Percentiles rank a stretch among this genome's conserved stretches.
Evolutionary conservation across 1,140 invertebrate genomes (phyloP).

Genomic region (Bombus superbus): DNA sequence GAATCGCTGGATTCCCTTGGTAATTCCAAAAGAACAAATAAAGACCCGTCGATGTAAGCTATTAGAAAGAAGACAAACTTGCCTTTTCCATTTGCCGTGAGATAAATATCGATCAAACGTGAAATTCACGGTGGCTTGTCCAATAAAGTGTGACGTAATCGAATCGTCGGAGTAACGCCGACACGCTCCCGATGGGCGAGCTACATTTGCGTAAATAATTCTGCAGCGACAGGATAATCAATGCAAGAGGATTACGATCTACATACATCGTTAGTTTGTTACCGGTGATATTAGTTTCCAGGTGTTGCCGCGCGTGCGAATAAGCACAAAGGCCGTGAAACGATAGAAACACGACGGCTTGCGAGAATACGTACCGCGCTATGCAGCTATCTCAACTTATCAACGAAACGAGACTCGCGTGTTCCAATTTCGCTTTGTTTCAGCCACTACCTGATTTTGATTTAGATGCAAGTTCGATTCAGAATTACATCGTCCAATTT

Average conservation of each 20-base stretch:
- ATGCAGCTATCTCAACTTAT: neutral
- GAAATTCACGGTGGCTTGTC: conserved; percentile 21
- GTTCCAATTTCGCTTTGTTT: neutral
- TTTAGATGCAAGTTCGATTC: neutral
- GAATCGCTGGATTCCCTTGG: neutral
- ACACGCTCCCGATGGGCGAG: neutral
- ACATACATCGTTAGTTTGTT: conserved; percentile 48
- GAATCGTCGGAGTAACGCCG: conserved; percentile 17
- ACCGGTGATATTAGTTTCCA: conserved; percentile 30
- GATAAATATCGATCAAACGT: conserved; percentile 8
- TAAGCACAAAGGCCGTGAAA: neutral
- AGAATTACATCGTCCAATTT: neutral
- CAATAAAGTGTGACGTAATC: conserved; percentile 37
- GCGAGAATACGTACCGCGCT: neutral
- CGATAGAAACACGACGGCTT: neutral
- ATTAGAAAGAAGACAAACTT: neutral
- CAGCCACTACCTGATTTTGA: neutral
- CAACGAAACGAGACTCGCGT: neutral
- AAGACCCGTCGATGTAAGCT: neutral
- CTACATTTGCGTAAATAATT: conserved; percentile 50
- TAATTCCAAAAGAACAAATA: neutral
- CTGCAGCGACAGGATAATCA: conserved; percentile 41
- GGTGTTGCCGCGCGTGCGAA: conserved; percentile 8
- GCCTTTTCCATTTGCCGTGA: too few species aligned
- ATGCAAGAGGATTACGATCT: conserved; percentile 29